A percentile compares a stretch with the other conserved stretches of the same genome.
These are phyloP conservation scores for Scaptodrosophila lebanonensis DNA, from an alignment of 1,140 invertebrate genomes.

Conservation along the genomic window DNA sequence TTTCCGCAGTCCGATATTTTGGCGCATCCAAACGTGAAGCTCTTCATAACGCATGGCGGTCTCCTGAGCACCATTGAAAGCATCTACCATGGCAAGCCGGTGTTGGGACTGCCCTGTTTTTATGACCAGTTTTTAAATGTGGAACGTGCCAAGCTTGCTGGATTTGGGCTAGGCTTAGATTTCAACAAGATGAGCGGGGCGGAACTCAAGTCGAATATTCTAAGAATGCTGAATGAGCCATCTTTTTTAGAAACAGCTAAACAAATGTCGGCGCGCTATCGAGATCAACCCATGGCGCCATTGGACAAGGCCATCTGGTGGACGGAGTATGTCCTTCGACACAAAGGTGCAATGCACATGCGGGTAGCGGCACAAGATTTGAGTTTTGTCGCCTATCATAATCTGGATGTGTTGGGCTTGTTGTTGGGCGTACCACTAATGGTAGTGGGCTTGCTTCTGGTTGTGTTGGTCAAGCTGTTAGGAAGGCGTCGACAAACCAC, in stretches of 20 bases:
- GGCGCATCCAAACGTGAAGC: conserved; percentile 81
- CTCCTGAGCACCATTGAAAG: conserved; percentile 84
- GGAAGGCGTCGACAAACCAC: not conserved
- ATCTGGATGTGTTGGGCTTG: conserved; percentile 77
- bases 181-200: conserved; percentile 70
- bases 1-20: conserved; percentile 84
- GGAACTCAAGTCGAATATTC: conserved; percentile 55
- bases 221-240: conserved; percentile 67
- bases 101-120: conserved; percentile 84
- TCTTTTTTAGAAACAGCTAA: conserved; percentile 77
- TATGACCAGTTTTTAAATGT: conserved; percentile 82
- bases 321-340: conserved; percentile 82
- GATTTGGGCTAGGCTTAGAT: conserved; percentile 77
- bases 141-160: conserved; percentile 76
- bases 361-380: conserved; percentile 53
- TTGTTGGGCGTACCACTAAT: conserved; percentile 16
- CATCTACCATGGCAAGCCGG: conserved; percentile 84
- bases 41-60: conserved; percentile 87
- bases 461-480: not conserved
- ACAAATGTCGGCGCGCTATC: conserved; percentile 78
- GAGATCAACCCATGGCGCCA: conserved; percentile 81
- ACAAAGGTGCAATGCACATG: conserved; percentile 74
- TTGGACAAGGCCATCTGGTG: conserved; percentile 84
- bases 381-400: conserved; percentile 78
- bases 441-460: not conserved